Base-by-base conservation (phyloP, 2,113 vertebrate genomes). In the Macquaria ambigua region DNA sequence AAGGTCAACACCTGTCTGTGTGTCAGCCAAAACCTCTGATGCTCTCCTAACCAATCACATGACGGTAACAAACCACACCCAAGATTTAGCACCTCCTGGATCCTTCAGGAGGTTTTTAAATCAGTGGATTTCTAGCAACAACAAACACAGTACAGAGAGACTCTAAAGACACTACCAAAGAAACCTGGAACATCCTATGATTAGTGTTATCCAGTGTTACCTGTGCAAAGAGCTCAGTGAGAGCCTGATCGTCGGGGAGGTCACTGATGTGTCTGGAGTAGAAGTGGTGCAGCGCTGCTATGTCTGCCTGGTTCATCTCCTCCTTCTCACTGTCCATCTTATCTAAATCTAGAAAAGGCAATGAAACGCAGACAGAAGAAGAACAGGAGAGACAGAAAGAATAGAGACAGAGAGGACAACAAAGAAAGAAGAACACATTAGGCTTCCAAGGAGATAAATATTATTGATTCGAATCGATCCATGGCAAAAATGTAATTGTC, bases 291-390 rank as follows among this genome's bases (percentile, higher is more conserved):
- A 99, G 96, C 9, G 97, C 97, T 69, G 96, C 95, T 23, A 99
- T 98, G 90, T 99, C 98, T 16, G 95, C 94, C 90, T 98, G 95
- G 89, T 98, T 99, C 95, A 99, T 94, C 85, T 99, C 98, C 63
- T 95, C 97, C 95, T 99, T 99, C 95, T 99, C 97, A 75, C 96
- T 97, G 95, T 99, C 98, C 83, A 98, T 94, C 92, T 99, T 98
- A 90, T 98, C 97, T 92, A 99, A 94, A 94, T 99, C 98, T 99
- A 93, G 39, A 56, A 79, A 58, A 77, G 3, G 15, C 34, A 75
- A 63, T 3, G 0, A 77, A 58, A 56, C 5, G 71, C 20, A 25
- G 7, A 58, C 31, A 81, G 4, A 66, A 16, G 59, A 23, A 53
- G 4, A 68, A 1, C 9, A 74, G 31, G 1, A 34, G 10, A 70